These are phyloP conservation scores for Malurus melanocephalus DNA, from an alignment of 2,113 vertebrate species.

Conservation along the genomic window DNA sequence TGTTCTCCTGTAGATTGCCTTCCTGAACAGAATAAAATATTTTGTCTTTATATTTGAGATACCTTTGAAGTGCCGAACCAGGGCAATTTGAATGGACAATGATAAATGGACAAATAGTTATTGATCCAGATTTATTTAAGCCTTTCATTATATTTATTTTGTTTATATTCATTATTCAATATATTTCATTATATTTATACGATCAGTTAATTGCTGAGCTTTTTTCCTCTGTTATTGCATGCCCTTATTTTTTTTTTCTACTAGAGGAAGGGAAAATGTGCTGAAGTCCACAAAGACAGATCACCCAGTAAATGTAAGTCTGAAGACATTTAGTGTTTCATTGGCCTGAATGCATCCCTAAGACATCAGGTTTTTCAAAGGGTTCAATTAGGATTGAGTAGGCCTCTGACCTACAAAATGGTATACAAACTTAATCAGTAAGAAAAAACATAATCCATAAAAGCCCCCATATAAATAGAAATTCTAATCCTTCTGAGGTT, in stretches of 20 bases:
- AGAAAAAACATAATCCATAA: not conserved
- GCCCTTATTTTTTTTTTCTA: not conserved
- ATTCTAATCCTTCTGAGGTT: conserved; percentile 1
- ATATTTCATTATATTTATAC: not conserved
- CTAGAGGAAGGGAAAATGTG: not conserved
- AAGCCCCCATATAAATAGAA: not conserved
- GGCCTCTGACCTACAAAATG: not conserved
- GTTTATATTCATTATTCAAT: too few relatives aligned
- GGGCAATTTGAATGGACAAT: not conserved
- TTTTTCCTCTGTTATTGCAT: not conserved
- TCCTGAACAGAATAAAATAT: not conserved
- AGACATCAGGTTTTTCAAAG: not conserved
- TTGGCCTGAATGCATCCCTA: not conserved
- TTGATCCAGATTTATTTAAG: not conserved
- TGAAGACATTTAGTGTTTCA: not conserved
- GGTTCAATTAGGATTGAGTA: not conserved
- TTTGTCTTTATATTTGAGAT: not conserved
- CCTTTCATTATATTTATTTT: not conserved
- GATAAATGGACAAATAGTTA: not conserved
- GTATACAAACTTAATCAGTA: not conserved
- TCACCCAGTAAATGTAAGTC: not conserved
- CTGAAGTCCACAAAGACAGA: not conserved
- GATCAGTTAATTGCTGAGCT: not conserved
- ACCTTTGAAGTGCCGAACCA: not conserved
- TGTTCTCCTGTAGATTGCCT: not conserved